Evolutionary conservation across 2,888 invertebrate genomes (phyloP).

Genomic region (Tricholauxania praeusta): DNA sequence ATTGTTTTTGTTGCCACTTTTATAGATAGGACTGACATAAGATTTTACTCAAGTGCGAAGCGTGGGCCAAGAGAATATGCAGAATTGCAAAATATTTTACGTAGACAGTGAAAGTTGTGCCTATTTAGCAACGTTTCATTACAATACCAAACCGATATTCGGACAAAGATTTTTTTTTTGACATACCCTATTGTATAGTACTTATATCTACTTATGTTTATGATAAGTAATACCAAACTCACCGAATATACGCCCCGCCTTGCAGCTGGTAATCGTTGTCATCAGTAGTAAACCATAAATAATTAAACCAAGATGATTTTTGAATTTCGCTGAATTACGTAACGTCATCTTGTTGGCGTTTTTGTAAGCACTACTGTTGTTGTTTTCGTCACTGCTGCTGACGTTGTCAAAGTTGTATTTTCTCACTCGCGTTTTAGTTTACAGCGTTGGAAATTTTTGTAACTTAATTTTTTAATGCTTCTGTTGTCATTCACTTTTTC

Average conservation of each 20-base stretch:
- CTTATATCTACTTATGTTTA: not conserved
- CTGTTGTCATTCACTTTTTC: conserved; percentile 30
- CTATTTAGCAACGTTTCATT: too few species aligned
- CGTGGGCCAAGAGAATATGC: too few species aligned
- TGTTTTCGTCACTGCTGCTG: conserved; percentile 35
- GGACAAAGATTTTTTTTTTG: too few species aligned
- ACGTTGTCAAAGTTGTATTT: not conserved
- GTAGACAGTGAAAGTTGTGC: too few species aligned
- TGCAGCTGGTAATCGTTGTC: conserved; percentile 53
- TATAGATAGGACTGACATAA: too few species aligned
- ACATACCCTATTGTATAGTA: too few species aligned
- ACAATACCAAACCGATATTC: too few species aligned
- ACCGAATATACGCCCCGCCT: conserved; percentile 67
- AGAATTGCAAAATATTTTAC: too few species aligned
- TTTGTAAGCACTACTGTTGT: conserved; percentile 23
- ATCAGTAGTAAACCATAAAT: conserved; percentile 65
- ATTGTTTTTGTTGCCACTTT: too few species aligned
- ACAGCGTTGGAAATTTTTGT: not conserved
- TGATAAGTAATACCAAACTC: conserved; percentile 51
- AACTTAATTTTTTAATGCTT: conserved; percentile 23
- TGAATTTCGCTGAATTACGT: conserved; percentile 65
- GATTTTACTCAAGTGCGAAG: too few species aligned
- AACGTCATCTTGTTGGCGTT: conserved; percentile 60
- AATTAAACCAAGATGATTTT: conserved; percentile 67
- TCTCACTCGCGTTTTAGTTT: not conserved